Percentiles rank a stretch among this genome's conserved stretches.
These are phyloP conservation scores for Oncorhynchus tshawytscha DNA, from an alignment of 2,113 vertebrate species.

Conservation along the genomic window DNA sequence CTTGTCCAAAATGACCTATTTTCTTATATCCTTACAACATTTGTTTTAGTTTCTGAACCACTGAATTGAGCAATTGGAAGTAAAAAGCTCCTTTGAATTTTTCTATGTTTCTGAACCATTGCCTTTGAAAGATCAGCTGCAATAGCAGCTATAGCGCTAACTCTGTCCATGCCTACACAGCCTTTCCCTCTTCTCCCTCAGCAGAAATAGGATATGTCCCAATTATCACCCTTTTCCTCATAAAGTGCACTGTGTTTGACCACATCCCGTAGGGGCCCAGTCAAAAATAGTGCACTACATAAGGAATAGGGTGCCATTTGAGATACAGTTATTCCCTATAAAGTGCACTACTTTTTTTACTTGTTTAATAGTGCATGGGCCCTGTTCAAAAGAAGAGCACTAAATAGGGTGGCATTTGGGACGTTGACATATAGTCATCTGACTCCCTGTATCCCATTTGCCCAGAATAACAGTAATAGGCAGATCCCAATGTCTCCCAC, in stretches of 20 bases:
- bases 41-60: background rate
- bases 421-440: conserved; percentile 45
- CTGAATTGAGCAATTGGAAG: no score
- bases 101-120: background rate
- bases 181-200: conserved; percentile 47
- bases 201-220: conserved; percentile 48
- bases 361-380: no score
- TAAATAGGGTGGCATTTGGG: no score
- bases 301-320: no score
- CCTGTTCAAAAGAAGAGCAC: no score
- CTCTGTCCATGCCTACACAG: conserved; percentile 60
- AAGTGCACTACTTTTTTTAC: no score
- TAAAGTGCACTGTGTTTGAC: no score
- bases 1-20: background rate
- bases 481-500: conserved; percentile 60
- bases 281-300: no score
- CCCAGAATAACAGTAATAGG: conserved; percentile 58
- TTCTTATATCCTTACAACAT: background rate
- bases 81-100: background rate
- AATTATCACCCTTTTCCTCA: no score
- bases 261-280: no score
- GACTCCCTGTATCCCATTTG: conserved; percentile 61
- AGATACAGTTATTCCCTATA: no score
- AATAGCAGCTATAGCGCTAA: conserved; percentile 64
- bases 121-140: conserved; percentile 71